Evolutionary conservation across 2,797 vertebrate genomes (phyloP), one percentile per base, ranked within the genome.

Genomic region (Rhodeus uyekii): DNA sequence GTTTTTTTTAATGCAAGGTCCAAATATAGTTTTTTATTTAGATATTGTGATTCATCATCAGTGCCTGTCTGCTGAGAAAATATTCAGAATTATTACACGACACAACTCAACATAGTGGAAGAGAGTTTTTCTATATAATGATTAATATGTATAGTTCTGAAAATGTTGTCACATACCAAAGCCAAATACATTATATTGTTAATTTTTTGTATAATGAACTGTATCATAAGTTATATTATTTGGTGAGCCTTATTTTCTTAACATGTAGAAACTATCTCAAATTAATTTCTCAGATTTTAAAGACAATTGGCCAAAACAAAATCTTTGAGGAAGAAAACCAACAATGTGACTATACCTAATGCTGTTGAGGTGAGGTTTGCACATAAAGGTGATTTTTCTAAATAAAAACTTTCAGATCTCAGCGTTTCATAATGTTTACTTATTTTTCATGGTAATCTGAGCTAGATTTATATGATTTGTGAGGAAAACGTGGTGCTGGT

Each of bases 321-420:
- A 48, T 73, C n/a, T 63, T 0, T 36, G 27, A 61, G 29, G 29
- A 71, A 19, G 53, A 60, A 60, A 60, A 71, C 53, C 50, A 61
- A 46, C 6, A 24, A n/a, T 44, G 67, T 48, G 53, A 80, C 18
- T 65, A n/a, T n/a, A 32, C 42, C 36, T 63, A 38, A 64, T 64
- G 16, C 39, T 32, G 4, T 16, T 61, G 75, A 38, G 53, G 77
- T 63, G 60, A 84, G 76, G 78, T 72, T 80, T 79, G 77, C 73
- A 80, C 67, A 79, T 67, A 72, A 81, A 75, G 42, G 29, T 38
- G 36, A 71, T 19, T 79, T 77, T 67, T 19, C 34, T 42, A 46
- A 82, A 83, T 75, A 75, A 81, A 81, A 22, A 3, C 4, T 42
- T 73, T 64, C 8, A 75, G 34, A 64, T 65, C 38, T 32, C 9